These are phyloP conservation scores for Drosophila ercepeae DNA, from an alignment of 1,140 invertebrate species.

Conservation along the genomic window DNA sequence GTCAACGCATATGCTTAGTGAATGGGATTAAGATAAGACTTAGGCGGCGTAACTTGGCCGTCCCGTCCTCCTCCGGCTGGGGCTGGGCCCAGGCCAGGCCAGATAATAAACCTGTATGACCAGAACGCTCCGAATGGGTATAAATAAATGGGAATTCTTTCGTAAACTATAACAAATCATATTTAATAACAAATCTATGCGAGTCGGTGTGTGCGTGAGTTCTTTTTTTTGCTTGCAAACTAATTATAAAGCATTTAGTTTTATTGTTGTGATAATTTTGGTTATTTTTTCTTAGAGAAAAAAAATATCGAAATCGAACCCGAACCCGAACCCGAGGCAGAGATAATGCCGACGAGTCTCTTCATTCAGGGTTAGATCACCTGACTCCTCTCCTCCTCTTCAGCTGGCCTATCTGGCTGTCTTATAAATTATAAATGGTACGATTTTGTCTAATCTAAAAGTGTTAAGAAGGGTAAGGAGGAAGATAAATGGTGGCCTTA, in stretches of 20 bases:
- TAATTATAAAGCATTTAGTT: conserved; percentile 83
- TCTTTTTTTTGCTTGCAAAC: conserved; percentile 55
- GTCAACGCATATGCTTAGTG: conserved; percentile 75
- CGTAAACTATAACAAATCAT: conserved; percentile 63
- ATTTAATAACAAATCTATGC: conserved; percentile 28
- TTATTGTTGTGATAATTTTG: conserved; percentile 81
- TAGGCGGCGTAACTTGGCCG: conserved; percentile 62
- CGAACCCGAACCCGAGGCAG: conserved; percentile 15
- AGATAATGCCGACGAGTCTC: conserved; percentile 59
- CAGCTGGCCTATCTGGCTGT: conserved; percentile 39
- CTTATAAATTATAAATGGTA: conserved; percentile 56
- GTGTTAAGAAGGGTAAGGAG: conserved; percentile 12
- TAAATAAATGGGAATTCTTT: conserved; percentile 42
- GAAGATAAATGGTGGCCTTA: not conserved
- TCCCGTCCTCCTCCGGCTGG: conserved; percentile 11
- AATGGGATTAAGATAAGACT: conserved; percentile 77
- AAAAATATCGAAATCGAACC: conserved; percentile 38
- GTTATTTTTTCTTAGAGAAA: conserved; percentile 22
- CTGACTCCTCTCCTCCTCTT: conserved; percentile 3
- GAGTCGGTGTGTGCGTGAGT: conserved; percentile 4
- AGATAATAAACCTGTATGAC: conserved; percentile 73
- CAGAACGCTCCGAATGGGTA: conserved; percentile 18
- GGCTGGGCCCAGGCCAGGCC: no score
- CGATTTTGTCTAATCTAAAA: conserved; percentile 58
- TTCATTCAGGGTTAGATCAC: conserved; percentile 52